Percentiles rank a stretch among this genome's conserved stretches.
phyloP scores from a whole-genome alignment of 2,797 vertebrate genomes.

The Myripristis murdjan region DNA sequence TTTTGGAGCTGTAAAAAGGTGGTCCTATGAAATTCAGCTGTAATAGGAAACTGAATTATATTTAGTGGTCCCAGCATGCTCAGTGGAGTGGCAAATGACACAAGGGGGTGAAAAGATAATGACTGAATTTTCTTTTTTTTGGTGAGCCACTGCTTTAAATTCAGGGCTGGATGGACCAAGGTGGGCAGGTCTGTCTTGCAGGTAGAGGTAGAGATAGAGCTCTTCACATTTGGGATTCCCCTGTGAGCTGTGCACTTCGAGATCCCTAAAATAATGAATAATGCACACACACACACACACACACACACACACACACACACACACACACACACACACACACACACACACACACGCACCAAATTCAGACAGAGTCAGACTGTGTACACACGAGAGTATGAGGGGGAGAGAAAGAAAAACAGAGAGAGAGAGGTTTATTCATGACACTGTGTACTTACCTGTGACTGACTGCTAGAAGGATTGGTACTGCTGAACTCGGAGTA shows the following conservation, averaged over 20 bases:
- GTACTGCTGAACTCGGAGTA: constrained; percentile 86
- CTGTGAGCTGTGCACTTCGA: constrained; percentile 68
- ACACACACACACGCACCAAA: too few species aligned
- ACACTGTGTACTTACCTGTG: constrained; percentile 64
- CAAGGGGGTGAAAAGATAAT: too few species aligned
- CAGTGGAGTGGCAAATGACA: too few species aligned
- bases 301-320: constrained; percentile 8
- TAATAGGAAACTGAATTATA: too few species aligned
- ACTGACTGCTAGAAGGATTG: constrained; percentile 81
- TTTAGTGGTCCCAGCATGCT: too few species aligned
- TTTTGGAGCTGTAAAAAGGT: too few species aligned
- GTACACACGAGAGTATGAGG: too few species aligned
- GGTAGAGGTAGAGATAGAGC: background rate
- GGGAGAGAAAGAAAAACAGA: background rate
- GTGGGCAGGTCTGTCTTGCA: constrained; percentile 7
- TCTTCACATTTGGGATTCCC: constrained; percentile 77
- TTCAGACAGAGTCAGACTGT: too few species aligned
- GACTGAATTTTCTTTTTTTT: background rate
- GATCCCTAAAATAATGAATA: constrained; percentile 50
- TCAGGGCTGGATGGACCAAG: background rate
- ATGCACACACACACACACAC: constrained; percentile 4
- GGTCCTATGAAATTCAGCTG: too few species aligned
- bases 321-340: too few species aligned
- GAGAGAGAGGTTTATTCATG: background rate
- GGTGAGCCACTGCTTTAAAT: constrained; percentile 4